phyloP scores from a whole-genome alignment of 2,888 invertebrate genomes.

The Chrysolina americana region DNA sequence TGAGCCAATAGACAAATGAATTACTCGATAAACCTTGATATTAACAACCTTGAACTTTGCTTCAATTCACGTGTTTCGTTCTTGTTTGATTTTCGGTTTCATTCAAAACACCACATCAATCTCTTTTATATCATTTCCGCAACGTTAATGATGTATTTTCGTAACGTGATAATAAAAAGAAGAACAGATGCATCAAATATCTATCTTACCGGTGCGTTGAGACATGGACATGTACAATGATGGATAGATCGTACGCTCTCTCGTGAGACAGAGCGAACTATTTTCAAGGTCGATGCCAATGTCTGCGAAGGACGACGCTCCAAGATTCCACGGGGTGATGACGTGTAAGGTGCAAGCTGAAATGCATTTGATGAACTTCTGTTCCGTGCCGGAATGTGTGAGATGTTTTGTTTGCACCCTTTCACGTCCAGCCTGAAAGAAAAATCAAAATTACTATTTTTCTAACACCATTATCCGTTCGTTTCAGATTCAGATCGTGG shows the following conservation, averaged over 20 bases:
- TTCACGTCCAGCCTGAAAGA: slow-evolving; percentile 67
- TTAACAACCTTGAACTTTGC: too few species aligned
- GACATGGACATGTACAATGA: slow-evolving; percentile 77
- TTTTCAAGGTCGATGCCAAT: slow-evolving; percentile 81
- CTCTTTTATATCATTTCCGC: neutral
- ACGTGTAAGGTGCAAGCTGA: slow-evolving; percentile 78
- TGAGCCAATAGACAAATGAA: too few species aligned
- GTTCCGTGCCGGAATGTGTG: slow-evolving; percentile 70
- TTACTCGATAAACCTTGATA: too few species aligned
- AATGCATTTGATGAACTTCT: slow-evolving; percentile 78
- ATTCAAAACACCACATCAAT: neutral
- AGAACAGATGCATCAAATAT: slow-evolving; percentile 24
- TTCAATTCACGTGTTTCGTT: too few species aligned
- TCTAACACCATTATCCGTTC: too few species aligned
- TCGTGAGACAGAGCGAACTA: slow-evolving; percentile 88
- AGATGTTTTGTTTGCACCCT: slow-evolving; percentile 69
- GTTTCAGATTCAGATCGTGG: too few species aligned
- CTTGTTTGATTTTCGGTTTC: too few species aligned
- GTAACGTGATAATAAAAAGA: neutral
- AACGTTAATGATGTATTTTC: slow-evolving; percentile 16
- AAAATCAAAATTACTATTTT: neutral
- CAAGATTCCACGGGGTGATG: slow-evolving; percentile 71
- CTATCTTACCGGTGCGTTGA: slow-evolving; percentile 68
- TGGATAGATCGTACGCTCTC: slow-evolving; percentile 84
- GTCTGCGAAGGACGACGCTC: slow-evolving; percentile 88